Conservation (phyloP, 2,888 invertebrate genomes). For the Pyralis farinalis region DNA sequence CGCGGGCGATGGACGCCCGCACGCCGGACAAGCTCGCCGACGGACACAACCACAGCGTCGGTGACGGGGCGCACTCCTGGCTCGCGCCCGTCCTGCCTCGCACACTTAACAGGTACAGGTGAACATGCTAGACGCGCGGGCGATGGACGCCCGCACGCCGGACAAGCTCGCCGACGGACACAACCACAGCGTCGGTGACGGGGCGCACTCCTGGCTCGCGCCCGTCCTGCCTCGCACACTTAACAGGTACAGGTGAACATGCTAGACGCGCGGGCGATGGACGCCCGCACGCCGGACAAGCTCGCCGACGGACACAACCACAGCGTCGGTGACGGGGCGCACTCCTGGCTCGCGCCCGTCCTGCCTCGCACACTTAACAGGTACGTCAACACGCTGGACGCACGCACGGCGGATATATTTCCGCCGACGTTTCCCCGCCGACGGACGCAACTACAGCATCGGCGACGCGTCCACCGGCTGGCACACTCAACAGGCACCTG, state of each 20-base stretch:
- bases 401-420: too few relatives aligned
- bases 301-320: slow-evolving; percentile 86
- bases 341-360: slow-evolving; percentile 90
- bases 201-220: slow-evolving; percentile 88
- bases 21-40: slow-evolving; percentile 90
- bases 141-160: slow-evolving; percentile 86
- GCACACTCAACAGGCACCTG: too few relatives aligned
- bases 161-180: slow-evolving; percentile 89
- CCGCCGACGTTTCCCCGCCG: too few relatives aligned
- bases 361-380: slow-evolving; percentile 82
- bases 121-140: slow-evolving; percentile 82
- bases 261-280: slow-evolving; percentile 80
- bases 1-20: slow-evolving; percentile 83
- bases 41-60: slow-evolving; percentile 74
- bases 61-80: slow-evolving; percentile 87
- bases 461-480: too few relatives aligned
- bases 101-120: slow-evolving; percentile 75
- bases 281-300: slow-evolving; percentile 89
- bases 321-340: slow-evolving; percentile 77
- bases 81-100: slow-evolving; percentile 87
- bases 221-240: slow-evolving; percentile 85
- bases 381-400: too few relatives aligned
- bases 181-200: slow-evolving; percentile 72
- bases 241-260: slow-evolving; percentile 81
- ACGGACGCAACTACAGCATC: too few relatives aligned